These are phyloP conservation scores for Gallinago nigripennis DNA, from an alignment of 2,797 vertebrate species.

Conservation along the genomic window DNA sequence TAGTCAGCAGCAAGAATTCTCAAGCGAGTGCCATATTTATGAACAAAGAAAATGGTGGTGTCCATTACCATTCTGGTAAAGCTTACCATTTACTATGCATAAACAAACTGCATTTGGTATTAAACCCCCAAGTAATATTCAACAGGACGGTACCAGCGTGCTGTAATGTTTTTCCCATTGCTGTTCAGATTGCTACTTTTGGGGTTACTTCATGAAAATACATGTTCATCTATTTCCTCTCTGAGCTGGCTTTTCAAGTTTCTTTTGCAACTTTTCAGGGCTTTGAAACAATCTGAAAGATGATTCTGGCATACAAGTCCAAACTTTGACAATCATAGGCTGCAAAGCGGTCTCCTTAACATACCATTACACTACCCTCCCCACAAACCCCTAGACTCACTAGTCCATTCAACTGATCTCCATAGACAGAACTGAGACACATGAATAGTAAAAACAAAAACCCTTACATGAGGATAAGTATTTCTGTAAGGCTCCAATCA, in stretches of 20 bases:
- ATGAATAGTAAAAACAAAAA: background rate
- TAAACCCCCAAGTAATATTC: background rate
- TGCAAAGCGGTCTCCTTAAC: background rate
- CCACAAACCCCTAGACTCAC: background rate
- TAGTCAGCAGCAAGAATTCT: background rate
- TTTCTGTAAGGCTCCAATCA: background rate
- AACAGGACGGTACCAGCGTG: rapidly evolving
- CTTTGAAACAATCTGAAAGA: background rate
- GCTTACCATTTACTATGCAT: background rate
- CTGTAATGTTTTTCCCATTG: background rate
- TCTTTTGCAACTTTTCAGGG: background rate
- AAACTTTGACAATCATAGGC: background rate
- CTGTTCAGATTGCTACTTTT: background rate
- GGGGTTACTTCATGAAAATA: background rate
- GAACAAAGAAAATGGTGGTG: background rate
- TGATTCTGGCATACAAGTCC: background rate
- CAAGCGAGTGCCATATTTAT: background rate
- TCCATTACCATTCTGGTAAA: background rate
- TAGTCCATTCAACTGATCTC: background rate
- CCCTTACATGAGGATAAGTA: background rate
- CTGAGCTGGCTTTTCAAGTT: background rate
- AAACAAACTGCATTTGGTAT: background rate
- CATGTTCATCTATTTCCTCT: background rate
- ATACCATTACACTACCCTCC: background rate
- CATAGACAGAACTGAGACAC: background rate